Conservation (phyloP, 2,888 invertebrate genomes). For the Autographa gamma region DNA sequence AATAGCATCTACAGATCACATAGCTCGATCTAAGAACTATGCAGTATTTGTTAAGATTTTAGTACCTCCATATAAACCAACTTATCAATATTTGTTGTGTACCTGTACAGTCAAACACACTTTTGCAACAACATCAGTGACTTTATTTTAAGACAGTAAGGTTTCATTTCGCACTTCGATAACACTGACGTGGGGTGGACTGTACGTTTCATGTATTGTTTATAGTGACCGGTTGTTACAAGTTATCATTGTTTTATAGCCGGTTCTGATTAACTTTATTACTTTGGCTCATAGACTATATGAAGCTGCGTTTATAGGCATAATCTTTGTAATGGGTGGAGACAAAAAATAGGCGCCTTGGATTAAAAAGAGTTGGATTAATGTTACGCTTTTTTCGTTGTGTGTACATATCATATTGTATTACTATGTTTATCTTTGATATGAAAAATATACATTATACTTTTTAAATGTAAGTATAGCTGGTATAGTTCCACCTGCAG, state of each 20-base stretch:
- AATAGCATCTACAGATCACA: too few relatives aligned
- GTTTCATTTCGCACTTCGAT: not conserved
- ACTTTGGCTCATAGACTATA: not conserved
- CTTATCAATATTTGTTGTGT: too few relatives aligned
- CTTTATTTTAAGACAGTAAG: not conserved
- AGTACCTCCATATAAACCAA: not conserved
- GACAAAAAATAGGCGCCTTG: not conserved
- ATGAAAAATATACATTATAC: too few relatives aligned
- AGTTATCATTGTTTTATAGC: conserved; percentile 6
- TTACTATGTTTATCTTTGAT: too few relatives aligned
- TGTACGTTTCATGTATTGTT: not conserved
- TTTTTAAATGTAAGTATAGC: too few relatives aligned
- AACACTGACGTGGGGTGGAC: not conserved
- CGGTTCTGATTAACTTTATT: not conserved
- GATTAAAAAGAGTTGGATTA: not conserved
- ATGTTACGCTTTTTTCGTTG: not conserved
- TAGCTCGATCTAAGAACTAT: not conserved
- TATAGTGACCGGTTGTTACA: conserved; percentile 1
- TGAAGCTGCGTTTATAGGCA: not conserved
- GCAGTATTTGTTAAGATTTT: not conserved
- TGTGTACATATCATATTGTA: not conserved
- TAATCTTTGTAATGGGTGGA: not conserved
- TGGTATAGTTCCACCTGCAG: too few relatives aligned
- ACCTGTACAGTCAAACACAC: not conserved
- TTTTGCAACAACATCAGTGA: too few relatives aligned